Base-by-base conservation (phyloP, 2,113 vertebrate genomes). In the Corythaeola cristata region DNA sequence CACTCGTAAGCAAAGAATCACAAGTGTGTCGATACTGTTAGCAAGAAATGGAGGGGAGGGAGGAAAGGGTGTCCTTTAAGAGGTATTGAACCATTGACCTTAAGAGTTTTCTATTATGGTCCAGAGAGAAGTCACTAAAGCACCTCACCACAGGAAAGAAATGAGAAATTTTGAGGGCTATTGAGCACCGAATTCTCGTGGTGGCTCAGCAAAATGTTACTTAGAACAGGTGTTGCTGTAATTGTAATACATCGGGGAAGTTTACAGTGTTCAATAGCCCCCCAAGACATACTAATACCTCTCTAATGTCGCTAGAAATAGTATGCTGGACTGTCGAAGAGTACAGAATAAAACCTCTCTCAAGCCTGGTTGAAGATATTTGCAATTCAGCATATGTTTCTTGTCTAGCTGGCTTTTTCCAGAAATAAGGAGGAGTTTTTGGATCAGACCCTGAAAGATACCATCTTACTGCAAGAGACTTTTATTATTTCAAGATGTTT, bases 101-200 rank as follows among this genome's bases (percentile, higher is more conserved):
- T 96, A 92, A 94, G 79, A 96, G 82, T 95, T 98, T 98, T 97
- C 84, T 96, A 88, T 97, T 94, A 94, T 63, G 90, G 80, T 97
- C 89, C 47, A 17, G 82, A 88, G 91, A 95, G 75, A 94, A 97
- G 93, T 85, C 37, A 11, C 88, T 97, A 97, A 98, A 97, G 91
- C 84, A 85, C 79, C 45, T 97, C 97, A 93, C 98, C 88, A 89
- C 92, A 97, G 98, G 97, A 97, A 98, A 97, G 97, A 98, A 97
- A 98, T 98, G 97, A 98, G 97, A 98, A 98, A 98, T 98, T 98
- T 98, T 97, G 98, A 98, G 97, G 98, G 92, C 95, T 96, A 96
- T 98, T 98, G 97, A 98, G 87, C 98, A 98, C 94, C 19, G 24
- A 97, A 97, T 97, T 98, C 96, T 97, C 62, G 15, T 66, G 56